A percentile compares a stretch with the other conserved stretches of the same genome.
Conservation (phyloP, 2,888 invertebrate species). For the Ectemnius lituratus region DNA sequence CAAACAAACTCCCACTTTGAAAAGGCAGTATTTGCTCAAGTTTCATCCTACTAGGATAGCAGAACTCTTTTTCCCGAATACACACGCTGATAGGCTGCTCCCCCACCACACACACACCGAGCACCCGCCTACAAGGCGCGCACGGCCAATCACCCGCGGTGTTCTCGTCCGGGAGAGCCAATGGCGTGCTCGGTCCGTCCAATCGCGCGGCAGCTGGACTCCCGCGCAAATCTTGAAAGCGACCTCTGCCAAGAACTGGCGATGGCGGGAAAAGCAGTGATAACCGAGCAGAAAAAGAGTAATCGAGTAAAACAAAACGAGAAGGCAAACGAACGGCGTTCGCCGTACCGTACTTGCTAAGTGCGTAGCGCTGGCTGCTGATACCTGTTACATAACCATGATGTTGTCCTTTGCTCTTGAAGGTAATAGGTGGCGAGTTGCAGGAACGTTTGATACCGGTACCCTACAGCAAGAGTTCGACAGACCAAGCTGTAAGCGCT, state of each 20-base stretch:
- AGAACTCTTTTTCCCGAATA: no score
- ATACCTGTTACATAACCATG: slow-evolving; percentile 80
- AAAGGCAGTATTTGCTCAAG: no score
- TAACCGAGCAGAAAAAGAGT: background rate
- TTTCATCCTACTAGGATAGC: no score
- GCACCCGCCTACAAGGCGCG: no score
- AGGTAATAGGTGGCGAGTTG: slow-evolving; percentile 99
- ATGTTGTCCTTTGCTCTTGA: slow-evolving; percentile 87
- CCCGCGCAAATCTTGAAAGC: no score
- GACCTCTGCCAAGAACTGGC: no score
- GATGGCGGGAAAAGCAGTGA: background rate
- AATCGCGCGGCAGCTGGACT: no score
- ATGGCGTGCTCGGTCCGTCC: no score
- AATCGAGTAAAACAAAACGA: background rate
- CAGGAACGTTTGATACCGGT: slow-evolving; percentile 99
- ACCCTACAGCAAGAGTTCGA: slow-evolving; percentile 99
- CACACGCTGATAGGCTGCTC: no score
- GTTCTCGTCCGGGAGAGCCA: no score
- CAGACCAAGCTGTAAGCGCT: slow-evolving; percentile 99
- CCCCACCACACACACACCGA: no score
- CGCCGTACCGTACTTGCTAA: background rate
- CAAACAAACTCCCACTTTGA: background rate
- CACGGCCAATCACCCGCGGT: no score
- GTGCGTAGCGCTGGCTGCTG: slow-evolving; percentile 70
- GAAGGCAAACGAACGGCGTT: background rate